Evolutionary conservation across 2,113 vertebrate genomes (phyloP).

Genomic region (Caloenas nicobarica): DNA sequence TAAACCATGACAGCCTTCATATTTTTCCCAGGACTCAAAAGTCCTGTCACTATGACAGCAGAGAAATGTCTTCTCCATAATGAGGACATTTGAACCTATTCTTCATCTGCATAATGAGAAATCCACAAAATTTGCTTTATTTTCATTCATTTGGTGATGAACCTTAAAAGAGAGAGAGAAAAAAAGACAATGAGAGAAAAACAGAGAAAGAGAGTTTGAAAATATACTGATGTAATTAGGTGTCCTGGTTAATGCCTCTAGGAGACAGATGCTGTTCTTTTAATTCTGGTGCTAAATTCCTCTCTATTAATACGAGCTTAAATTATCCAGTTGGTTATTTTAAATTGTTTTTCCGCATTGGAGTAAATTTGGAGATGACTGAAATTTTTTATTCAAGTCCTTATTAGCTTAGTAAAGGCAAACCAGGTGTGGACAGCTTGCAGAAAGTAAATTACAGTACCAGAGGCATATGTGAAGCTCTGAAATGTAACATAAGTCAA

Average conservation of each 20-base stretch:
- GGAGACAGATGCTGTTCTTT: constrained; percentile 9
- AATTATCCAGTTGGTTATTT: constrained; percentile 51
- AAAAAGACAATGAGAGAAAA: neutral
- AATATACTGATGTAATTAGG: constrained; percentile 30
- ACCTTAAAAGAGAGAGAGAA: neutral
- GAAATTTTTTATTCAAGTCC: neutral
- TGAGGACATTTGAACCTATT: neutral
- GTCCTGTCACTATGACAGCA: neutral
- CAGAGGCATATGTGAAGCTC: neutral
- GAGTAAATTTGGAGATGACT: neutral
- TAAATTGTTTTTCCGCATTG: constrained; percentile 22
- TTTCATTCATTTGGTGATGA: constrained; percentile 30
- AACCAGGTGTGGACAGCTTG: neutral
- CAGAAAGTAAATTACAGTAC: neutral
- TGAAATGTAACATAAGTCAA: neutral
- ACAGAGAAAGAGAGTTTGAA: neutral
- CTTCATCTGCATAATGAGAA: neutral
- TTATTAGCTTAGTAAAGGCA: neutral
- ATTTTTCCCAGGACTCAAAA: neutral
- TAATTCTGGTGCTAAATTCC: constrained; percentile 25
- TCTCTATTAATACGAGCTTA: constrained; percentile 52
- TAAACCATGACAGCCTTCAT: neutral
- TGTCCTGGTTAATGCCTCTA: constrained; percentile 15
- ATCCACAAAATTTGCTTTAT: neutral
- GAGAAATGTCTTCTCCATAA: neutral